A percentile compares a stretch with the other conserved stretches of the same genome.
phyloP scores from a whole-genome alignment of 2,888 invertebrate species.

The Danaus chrysippus region DNA sequence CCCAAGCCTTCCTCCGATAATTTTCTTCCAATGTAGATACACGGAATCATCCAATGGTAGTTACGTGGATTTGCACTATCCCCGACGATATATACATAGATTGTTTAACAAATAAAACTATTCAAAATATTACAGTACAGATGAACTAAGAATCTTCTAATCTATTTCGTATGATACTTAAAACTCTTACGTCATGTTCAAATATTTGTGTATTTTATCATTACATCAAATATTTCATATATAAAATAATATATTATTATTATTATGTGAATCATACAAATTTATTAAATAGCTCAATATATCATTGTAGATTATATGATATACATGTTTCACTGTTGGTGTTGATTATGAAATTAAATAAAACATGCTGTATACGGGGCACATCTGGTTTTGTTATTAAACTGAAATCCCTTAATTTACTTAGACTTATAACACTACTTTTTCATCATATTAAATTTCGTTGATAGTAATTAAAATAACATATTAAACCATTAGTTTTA shows the following conservation, averaged over 20 bases:
- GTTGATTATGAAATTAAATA: slow-evolving; percentile 44
- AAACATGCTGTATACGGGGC: slow-evolving; percentile 46
- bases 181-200: not conserved
- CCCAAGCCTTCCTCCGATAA: no score
- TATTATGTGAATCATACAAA: no score
- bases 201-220: not conserved
- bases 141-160: not conserved
- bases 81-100: no score
- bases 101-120: not conserved
- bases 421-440: not conserved
- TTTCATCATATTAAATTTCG: no score
- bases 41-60: no score
- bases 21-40: no score
- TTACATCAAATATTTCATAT: no score
- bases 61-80: no score
- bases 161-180: slow-evolving; percentile 1
- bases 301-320: slow-evolving; percentile 8
- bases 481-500: no score
- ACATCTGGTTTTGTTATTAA: slow-evolving; percentile 39
- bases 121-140: no score
- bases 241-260: no score
- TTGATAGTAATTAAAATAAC: no score
- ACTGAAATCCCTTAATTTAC: not conserved
- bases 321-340: slow-evolving; percentile 39
- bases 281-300: slow-evolving; percentile 11